phyloP scores from a whole-genome alignment of 1,140 invertebrate species.

The Lordiphosa stackelbergi region DNA sequence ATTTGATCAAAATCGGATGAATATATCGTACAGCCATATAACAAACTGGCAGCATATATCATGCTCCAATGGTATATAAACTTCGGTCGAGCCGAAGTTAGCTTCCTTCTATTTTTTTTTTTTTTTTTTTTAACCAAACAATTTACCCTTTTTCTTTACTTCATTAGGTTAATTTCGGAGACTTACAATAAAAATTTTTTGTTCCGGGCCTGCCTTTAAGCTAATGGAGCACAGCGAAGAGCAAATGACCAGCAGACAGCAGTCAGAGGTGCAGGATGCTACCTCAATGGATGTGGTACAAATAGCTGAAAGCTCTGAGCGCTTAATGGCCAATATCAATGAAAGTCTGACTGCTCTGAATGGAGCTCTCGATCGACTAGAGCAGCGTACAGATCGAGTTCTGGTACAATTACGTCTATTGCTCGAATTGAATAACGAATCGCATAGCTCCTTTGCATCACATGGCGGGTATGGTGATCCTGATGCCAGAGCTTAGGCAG shows the following conservation, averaged over 20 bases:
- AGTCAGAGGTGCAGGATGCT: background rate
- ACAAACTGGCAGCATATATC: too few relatives aligned
- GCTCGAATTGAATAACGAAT: background rate
- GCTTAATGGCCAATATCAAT: conserved; percentile 21
- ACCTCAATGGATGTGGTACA: conserved; percentile 12
- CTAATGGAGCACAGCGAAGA: background rate
- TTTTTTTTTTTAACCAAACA: too few relatives aligned
- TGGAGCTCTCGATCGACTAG: conserved; percentile 36
- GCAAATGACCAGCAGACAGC: background rate
- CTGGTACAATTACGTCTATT: conserved; percentile 11
- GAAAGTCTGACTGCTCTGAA: conserved; percentile 22
- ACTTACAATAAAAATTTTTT: too few relatives aligned
- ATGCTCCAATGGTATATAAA: too few relatives aligned
- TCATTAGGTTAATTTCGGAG: too few relatives aligned
- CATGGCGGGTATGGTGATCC: conserved; percentile 1
- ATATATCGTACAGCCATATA: too few relatives aligned
- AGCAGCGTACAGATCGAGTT: conserved; percentile 31
- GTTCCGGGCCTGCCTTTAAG: background rate
- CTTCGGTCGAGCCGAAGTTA: too few relatives aligned
- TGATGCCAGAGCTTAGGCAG: conserved; percentile 4
- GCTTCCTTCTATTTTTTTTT: too few relatives aligned
- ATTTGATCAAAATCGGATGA: too few relatives aligned
- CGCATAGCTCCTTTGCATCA: background rate
- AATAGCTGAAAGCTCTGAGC: conserved; percentile 16
- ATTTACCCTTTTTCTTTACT: background rate